phyloP scores from a whole-genome alignment of 2,113 vertebrate genomes.

The Dasyornis broadbenti region DNA sequence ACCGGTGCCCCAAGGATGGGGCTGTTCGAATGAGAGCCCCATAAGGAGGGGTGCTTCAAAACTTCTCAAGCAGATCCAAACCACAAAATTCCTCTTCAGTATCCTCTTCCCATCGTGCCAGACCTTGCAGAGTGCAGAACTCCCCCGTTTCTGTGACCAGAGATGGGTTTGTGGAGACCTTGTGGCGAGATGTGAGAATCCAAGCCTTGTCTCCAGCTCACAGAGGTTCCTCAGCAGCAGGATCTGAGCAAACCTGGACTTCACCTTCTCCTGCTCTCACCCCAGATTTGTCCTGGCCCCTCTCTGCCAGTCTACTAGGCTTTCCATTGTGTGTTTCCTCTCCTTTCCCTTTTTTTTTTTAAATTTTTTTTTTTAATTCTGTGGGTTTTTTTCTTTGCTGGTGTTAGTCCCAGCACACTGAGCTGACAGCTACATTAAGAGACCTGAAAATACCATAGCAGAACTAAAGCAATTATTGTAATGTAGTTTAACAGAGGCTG shows the following conservation, averaged over 20 bases:
- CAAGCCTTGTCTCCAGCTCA: neutral
- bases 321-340: neutral
- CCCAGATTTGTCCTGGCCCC: neutral
- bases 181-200: neutral
- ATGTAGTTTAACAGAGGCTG: conserved; percentile 69
- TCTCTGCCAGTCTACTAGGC: neutral
- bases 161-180: neutral
- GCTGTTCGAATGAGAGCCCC: no score
- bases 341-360: neutral
- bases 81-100: neutral
- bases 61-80: neutral
- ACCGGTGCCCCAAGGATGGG: rapidly evolving
- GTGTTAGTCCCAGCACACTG: conserved; percentile 21
- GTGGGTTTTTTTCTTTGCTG: neutral
- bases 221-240: neutral
- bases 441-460: conserved; percentile 70
- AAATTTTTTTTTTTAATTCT: neutral
- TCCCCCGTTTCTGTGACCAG: neutral
- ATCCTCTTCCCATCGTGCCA: neutral
- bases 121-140: neutral
- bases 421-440: conserved; percentile 70
- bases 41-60: neutral
- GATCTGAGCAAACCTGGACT: neutral
- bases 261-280: neutral
- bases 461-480: conserved; percentile 80